Evolutionary conservation across 2,113 vertebrate species (phyloP).

Genomic region (Halcyon malimbica): DNA sequence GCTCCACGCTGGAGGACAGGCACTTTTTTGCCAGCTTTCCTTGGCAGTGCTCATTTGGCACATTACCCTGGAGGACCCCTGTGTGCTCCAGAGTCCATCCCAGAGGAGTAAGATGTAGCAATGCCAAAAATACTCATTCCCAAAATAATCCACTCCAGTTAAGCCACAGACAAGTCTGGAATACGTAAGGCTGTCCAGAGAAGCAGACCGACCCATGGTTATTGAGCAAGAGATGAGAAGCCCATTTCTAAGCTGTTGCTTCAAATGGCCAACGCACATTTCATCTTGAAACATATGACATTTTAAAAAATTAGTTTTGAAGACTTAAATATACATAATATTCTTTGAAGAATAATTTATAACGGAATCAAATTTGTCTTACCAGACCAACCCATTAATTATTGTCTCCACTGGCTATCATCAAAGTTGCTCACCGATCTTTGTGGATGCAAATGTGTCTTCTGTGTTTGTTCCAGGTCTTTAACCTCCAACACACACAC

Average conservation of each 20-base stretch:
- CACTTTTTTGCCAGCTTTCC: neutral
- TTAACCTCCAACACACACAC: neutral
- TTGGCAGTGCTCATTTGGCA: neutral
- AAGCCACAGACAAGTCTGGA: neutral
- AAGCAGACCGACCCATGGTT: neutral
- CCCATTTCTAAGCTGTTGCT: neutral
- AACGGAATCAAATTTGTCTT: neutral
- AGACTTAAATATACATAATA: neutral
- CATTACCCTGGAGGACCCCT: neutral
- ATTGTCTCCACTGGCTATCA: neutral
- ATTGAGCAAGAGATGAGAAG: neutral
- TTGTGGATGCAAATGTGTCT: neutral
- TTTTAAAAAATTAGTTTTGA: neutral
- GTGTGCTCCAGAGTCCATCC: neutral
- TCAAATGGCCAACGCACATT: neutral
- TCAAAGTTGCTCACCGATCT: neutral
- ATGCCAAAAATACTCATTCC: conserved; percentile 23
- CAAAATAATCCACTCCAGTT: neutral
- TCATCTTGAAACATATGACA: neutral
- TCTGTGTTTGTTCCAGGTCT: neutral
- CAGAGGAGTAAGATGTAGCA: neutral
- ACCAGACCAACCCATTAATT: neutral
- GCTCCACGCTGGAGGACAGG: neutral
- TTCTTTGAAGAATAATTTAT: neutral
- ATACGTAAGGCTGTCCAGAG: neutral